These are phyloP conservation scores for Diabrotica virgifera DNA, from an alignment of 1,140 invertebrate genomes.

Conservation along the genomic window DNA sequence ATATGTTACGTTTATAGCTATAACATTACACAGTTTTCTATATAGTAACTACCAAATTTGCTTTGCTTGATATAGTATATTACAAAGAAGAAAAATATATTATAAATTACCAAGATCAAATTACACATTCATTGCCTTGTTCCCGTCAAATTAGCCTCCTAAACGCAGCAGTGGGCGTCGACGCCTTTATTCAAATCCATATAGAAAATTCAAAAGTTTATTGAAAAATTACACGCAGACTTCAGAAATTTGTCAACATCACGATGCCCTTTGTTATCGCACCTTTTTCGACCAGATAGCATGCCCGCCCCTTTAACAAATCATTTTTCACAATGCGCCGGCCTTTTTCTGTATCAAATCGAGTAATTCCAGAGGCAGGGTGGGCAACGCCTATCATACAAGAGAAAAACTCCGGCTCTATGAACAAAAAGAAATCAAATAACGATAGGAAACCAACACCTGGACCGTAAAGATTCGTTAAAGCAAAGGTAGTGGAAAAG, in stretches of 20 bases:
- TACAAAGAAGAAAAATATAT: too few species aligned
- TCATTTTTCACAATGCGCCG: slow-evolving; percentile 29
- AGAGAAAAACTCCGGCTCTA: slow-evolving; percentile 26
- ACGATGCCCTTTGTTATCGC: slow-evolving; percentile 23
- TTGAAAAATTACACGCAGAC: slow-evolving; percentile 35
- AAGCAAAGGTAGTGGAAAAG: not conserved
- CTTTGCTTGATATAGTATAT: too few species aligned
- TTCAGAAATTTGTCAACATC: slow-evolving; percentile 39
- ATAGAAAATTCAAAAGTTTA: slow-evolving; percentile 34
- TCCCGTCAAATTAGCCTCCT: slow-evolving; percentile 15
- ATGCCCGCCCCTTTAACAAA: slow-evolving; percentile 37
- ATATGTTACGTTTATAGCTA: too few species aligned
- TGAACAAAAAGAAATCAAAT: slow-evolving; percentile 1
- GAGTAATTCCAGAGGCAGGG: slow-evolving; percentile 43
- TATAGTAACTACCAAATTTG: too few species aligned
- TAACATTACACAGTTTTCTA: too few species aligned
- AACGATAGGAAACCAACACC: slow-evolving; percentile 31
- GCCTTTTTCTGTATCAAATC: slow-evolving; percentile 41
- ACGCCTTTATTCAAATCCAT: slow-evolving; percentile 12
- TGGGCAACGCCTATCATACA: slow-evolving; percentile 40
- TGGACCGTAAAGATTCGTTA: slow-evolving; percentile 25
- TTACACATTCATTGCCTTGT: slow-evolving; percentile 13
- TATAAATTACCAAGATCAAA: not conserved
- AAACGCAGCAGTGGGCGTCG: slow-evolving; percentile 4
- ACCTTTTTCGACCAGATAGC: slow-evolving; percentile 15